Conservation (phyloP, 1,140 invertebrate genomes). For the Cotesia typhae region DNA sequence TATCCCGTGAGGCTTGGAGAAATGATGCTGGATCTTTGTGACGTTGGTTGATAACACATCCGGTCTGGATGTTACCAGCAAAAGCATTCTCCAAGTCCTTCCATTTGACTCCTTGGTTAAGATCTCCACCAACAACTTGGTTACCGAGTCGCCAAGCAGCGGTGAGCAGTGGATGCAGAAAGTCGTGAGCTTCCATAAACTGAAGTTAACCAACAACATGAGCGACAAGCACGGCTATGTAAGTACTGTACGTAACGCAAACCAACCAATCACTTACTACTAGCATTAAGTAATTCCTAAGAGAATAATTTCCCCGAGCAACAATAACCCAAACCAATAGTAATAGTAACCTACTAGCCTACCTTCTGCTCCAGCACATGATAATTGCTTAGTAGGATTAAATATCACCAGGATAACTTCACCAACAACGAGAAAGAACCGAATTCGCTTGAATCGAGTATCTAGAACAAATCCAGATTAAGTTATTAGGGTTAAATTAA, state of each 20-base stretch:
- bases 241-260: slow-evolving; percentile 83
- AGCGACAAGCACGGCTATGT: slow-evolving; percentile 99
- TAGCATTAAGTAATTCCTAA: slow-evolving; percentile 53
- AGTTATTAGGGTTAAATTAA: no score
- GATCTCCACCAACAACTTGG: no score
- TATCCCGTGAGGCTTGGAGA: no score
- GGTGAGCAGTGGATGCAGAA: slow-evolving; percentile 99
- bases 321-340: not conserved
- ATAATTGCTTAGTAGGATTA: not conserved
- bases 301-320: not conserved
- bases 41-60: no score
- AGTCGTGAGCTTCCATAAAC: slow-evolving; percentile 98
- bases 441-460: not conserved
- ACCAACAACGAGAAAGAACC: not conserved
- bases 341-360: not conserved
- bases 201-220: slow-evolving; percentile 99
- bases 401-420: not conserved
- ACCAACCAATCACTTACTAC: slow-evolving; percentile 64
- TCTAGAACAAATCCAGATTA: slow-evolving; percentile 2
- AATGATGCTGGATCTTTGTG: no score
- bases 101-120: no score
- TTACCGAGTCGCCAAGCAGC: slow-evolving; percentile 95
- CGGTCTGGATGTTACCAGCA: no score
- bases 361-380: not conserved
- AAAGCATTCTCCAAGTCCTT: no score